phyloP scores from a whole-genome alignment of 2,797 vertebrate genomes.

The Chloroceryle amazona region DNA sequence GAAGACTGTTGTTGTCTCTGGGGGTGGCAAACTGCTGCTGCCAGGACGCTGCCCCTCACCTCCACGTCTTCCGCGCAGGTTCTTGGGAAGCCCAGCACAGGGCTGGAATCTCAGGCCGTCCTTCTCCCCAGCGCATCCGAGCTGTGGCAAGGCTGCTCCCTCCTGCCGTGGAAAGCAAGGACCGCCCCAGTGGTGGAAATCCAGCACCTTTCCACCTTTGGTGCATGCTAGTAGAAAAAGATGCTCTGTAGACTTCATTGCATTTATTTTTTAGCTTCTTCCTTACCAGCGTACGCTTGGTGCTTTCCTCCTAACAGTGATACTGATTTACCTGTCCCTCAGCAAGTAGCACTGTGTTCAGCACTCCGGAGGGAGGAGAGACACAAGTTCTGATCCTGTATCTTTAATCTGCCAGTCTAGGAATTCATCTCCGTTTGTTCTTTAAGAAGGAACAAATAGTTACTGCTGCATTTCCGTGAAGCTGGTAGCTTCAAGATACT shows the following conservation, averaged over 20 bases:
- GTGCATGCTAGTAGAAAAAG: neutral
- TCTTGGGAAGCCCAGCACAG: neutral
- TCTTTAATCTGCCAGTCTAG: neutral
- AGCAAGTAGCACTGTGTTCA: neutral
- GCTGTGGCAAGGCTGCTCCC: neutral
- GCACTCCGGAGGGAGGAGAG: neutral
- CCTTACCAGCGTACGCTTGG: neutral
- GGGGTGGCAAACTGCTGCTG: neutral
- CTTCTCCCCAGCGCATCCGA: neutral
- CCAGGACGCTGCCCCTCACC: neutral
- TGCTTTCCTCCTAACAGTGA: neutral
- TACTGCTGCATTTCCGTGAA: neutral
- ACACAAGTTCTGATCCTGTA: neutral
- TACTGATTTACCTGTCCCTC: neutral
- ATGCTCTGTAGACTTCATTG: neutral
- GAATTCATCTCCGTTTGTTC: conserved; percentile 2
- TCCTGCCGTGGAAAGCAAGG: neutral
- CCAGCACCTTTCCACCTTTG: neutral
- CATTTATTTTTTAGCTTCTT: neutral
- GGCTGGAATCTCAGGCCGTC: neutral
- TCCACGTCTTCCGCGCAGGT: neutral
- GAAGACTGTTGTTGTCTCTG: neutral
- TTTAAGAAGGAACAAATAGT: neutral
- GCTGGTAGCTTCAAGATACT: neutral
- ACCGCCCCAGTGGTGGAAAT: neutral